These are phyloP conservation scores for Heterodera schachtii DNA, from an alignment of 1,140 invertebrate species.

Conservation along the genomic window DNA sequence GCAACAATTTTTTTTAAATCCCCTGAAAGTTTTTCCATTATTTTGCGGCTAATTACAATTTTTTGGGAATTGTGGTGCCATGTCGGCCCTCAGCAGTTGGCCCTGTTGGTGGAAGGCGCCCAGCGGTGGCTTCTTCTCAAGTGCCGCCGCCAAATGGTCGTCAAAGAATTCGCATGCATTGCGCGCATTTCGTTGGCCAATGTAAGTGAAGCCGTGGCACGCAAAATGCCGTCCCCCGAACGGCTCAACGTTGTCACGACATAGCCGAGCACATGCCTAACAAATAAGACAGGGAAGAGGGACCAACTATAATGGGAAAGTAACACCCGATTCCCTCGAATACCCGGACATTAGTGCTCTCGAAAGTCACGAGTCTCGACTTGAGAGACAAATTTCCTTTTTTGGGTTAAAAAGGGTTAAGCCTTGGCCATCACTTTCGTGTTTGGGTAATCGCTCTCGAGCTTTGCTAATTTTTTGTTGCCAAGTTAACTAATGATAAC, in stretches of 20 bases:
- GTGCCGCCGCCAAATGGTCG: constrained; percentile 10
- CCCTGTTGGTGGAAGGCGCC: neutral
- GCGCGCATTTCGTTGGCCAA: constrained; percentile 8
- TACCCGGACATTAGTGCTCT: too few species aligned
- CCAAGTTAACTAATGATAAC: too few species aligned
- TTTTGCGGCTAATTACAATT: neutral
- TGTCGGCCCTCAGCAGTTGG: neutral
- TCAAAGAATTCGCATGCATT: constrained; percentile 38
- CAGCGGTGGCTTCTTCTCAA: constrained; percentile 26
- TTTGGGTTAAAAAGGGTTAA: too few species aligned
- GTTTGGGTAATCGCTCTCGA: too few species aligned
- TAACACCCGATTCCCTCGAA: too few species aligned
- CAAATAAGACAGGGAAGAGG: neutral
- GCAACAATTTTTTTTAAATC: constrained; percentile 14
- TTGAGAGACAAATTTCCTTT: too few species aligned
- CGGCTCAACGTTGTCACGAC: constrained; percentile 25
- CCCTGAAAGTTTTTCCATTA: too few species aligned
- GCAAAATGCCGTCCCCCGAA: constrained; percentile 17
- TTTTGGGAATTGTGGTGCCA: neutral
- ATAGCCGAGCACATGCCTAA: constrained; percentile 26
- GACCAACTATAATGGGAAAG: neutral
- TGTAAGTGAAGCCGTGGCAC: constrained; percentile 36
- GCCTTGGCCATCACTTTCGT: too few species aligned
- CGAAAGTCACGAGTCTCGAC: too few species aligned
- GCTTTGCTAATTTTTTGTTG: too few species aligned